These are phyloP conservation scores for Drosophila lowei DNA, from an alignment of 1,140 invertebrate species.

Conservation along the genomic window DNA sequence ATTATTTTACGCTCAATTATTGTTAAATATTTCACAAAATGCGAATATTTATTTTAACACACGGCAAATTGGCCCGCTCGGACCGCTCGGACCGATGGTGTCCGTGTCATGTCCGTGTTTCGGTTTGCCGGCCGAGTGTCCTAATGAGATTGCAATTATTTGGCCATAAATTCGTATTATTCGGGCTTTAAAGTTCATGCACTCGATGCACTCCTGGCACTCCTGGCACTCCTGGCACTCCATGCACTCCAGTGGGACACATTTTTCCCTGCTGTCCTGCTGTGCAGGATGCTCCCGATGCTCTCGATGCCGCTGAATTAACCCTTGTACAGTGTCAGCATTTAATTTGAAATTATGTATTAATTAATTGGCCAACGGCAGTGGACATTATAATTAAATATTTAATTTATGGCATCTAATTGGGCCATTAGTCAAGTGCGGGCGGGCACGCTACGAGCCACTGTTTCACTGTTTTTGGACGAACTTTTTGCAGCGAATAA, in stretches of 20 bases:
- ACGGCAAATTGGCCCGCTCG: constrained; percentile 55
- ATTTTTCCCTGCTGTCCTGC: constrained; percentile 49
- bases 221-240: constrained; percentile 42
- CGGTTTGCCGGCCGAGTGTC: constrained; percentile 55
- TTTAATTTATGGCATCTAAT: constrained; percentile 72
- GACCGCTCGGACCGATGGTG: constrained; percentile 21
- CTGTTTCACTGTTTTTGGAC: too few relatives aligned
- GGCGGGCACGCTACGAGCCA: too few relatives aligned
- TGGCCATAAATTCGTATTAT: constrained; percentile 82
- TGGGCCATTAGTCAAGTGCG: constrained; percentile 34
- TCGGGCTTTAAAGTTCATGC: constrained; percentile 78
- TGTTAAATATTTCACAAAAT: constrained; percentile 83
- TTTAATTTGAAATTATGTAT: constrained; percentile 78
- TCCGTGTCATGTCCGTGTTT: constrained; percentile 65
- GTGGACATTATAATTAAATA: constrained; percentile 74
- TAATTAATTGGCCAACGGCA: constrained; percentile 72
- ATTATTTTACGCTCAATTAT: constrained; percentile 83
- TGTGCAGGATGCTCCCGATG: neutral
- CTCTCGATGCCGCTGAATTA: constrained; percentile 20
- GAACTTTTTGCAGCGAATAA: too few relatives aligned
- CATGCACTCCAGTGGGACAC: constrained; percentile 29
- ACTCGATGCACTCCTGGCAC: constrained; percentile 34
- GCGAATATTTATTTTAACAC: constrained; percentile 67
- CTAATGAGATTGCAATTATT: constrained; percentile 83
- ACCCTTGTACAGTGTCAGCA: constrained; percentile 45